A percentile compares a stretch with the other conserved stretches of the same genome.
Conservation (phyloP, 2,888 invertebrate genomes). For the Tryphoninae sp. region DNA sequence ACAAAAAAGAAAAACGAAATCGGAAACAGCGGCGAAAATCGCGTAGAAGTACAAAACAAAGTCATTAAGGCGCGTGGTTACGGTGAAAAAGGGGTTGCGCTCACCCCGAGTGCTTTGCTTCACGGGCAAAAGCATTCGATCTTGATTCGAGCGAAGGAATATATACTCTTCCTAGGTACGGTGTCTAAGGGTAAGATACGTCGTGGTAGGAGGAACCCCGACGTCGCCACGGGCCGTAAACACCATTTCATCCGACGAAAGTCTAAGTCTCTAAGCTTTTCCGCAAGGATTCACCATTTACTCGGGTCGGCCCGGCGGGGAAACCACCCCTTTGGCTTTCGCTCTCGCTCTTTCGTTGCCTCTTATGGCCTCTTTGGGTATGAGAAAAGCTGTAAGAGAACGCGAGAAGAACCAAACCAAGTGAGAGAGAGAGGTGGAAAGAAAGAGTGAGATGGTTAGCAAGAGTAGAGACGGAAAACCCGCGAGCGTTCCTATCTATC, state of each 20-base stretch:
- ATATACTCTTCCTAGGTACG: conserved; percentile 33
- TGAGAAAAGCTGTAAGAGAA: conserved; percentile 24
- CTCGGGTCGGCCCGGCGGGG: conserved; percentile 61
- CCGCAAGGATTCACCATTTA: conserved; percentile 76
- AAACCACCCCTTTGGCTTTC: conserved; percentile 64
- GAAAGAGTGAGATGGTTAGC: conserved; percentile 46
- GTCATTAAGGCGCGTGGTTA: conserved; percentile 53
- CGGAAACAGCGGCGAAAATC: not conserved
- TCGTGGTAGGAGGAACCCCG: conserved; percentile 45
- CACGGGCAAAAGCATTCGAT: conserved; percentile 52
- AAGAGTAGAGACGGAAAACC: conserved; percentile 57
- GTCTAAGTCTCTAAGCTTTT: conserved; percentile 78
- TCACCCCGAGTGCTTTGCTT: conserved; percentile 28
- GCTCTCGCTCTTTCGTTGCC: conserved; percentile 51
- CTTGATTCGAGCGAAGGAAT: conserved; percentile 60
- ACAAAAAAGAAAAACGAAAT: not conserved
- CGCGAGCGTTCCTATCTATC: conserved; percentile 76
- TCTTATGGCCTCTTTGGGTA: conserved; percentile 44
- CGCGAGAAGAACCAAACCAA: conserved; percentile 37
- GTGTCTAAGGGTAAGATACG: conserved; percentile 26
- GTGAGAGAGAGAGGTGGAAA: conserved; percentile 27
- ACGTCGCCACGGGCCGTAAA: conserved; percentile 71
- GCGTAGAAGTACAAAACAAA: conserved; percentile 54
- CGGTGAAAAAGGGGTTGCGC: conserved; percentile 39
- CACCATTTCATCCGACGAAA: conserved; percentile 75